Base-by-base conservation (phyloP, 37 sponge, comb jelly and placozoan genomes). In the Axinella damicornis region DNA sequence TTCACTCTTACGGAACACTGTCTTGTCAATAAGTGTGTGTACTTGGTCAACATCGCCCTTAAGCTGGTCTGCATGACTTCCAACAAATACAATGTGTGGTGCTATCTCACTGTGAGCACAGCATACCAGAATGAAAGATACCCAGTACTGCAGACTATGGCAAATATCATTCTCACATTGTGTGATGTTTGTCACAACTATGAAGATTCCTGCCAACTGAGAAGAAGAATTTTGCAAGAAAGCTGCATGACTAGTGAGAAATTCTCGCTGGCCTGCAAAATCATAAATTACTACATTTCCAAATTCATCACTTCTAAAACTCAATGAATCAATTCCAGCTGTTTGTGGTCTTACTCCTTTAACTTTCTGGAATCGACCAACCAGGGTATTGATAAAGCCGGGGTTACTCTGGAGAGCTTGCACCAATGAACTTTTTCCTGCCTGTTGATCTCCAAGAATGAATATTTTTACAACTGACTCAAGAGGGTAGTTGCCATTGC, bases 371-470 rank as follows among this genome's bases (percentile, higher is more conserved):
- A 53, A 64, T 24, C 65, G 65, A 15, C 57, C 63, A 22, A 5
- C 5, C 32, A 67, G 19, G 1, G 41, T 35, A 46, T 9, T 46
- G 46, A 46, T 4, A 46, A 46, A 46, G 12, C 66, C 53, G 1
- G 20, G 32, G 5, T 56, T 4, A 17, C 17, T 32, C 25, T 83
- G 71, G 12, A 83, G 55, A 37, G 84, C 74, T 40, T 71, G 55
- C 18, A 83, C 71, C 12, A 83, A 76, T 2, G 84, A 74, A 41
- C 84, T 83, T 57, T 83, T 83, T 22, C 84, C 84, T 54, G 59
- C 19, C 36, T 14, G 2, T 41, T 76, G 60, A 30, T 83, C 54
- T 27, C 84, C 84, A 0, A 83, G 57, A 41, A 83, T 35, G 61
- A 71, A 59, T 17, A 74, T 38, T 25, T 59, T 55, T 0, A 69